A percentile compares a stretch with the other conserved stretches of the same genome.
These are phyloP conservation scores for Muntiacus reevesi DNA, from an alignment of 2,113 vertebrate genomes.

Conservation along the genomic window DNA sequence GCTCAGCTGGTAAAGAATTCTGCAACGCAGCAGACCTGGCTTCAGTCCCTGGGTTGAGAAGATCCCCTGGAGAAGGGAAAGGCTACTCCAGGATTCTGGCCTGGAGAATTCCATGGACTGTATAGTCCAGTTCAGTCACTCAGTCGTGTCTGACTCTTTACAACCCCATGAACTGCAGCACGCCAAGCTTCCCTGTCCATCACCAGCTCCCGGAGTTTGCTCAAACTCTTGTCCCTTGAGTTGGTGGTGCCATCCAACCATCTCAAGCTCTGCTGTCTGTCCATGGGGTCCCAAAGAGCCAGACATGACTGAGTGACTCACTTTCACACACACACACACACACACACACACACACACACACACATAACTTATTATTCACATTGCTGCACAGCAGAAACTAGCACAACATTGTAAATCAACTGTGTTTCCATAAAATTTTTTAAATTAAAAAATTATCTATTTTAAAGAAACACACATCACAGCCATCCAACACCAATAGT, in stretches of 20 bases:
- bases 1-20: too few species aligned
- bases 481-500: not conserved
- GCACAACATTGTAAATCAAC: not conserved
- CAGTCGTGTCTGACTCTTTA: not conserved
- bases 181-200: not conserved
- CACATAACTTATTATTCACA: not conserved
- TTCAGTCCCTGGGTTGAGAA: too few species aligned
- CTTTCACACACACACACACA: not conserved
- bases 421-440: not conserved
- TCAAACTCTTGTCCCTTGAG: not conserved
- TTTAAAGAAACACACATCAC: not conserved
- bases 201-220: not conserved
- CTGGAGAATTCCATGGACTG: too few species aligned
- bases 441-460: not conserved
- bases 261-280: not conserved
- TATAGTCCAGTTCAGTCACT: not conserved
- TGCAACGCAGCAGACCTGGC: too few species aligned
- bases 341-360: not conserved
- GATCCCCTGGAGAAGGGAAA: too few species aligned
- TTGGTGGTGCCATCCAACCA: not conserved
- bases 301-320: not conserved
- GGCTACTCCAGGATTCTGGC: too few species aligned
- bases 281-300: not conserved
- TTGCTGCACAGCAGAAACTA: not conserved
- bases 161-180: not conserved